phyloP scores from a whole-genome alignment of 2,113 vertebrate genomes.

The Syrmaticus mikado region DNA sequence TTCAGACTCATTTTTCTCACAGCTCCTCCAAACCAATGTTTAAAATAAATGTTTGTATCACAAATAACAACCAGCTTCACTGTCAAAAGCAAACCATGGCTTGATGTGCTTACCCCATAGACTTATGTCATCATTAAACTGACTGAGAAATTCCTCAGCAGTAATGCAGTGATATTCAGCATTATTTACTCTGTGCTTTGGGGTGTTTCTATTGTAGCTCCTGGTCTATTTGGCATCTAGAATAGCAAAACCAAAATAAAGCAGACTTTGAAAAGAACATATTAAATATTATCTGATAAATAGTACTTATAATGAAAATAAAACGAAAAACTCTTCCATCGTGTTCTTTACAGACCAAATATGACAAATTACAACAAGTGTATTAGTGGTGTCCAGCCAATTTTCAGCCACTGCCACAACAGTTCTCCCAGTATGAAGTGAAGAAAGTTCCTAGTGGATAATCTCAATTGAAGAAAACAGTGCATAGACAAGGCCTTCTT shows the following conservation, averaged over 20 bases:
- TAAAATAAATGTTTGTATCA: not conserved
- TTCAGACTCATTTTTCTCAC: not conserved
- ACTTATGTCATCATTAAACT: constrained; percentile 65
- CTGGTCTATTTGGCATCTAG: not conserved
- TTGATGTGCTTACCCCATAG: constrained; percentile 49
- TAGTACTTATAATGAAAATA: not conserved
- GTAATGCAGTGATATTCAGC: constrained; percentile 8
- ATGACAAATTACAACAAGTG: not conserved
- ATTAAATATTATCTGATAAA: not conserved
- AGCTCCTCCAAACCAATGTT: not conserved
- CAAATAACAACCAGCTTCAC: not conserved
- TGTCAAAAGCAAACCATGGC: not conserved
- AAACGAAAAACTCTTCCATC: not conserved
- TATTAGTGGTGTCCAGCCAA: not conserved
- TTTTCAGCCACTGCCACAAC: not conserved
- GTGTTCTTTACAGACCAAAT: not conserved
- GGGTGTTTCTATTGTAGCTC: not conserved
- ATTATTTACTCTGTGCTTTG: not conserved
- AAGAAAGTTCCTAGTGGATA: not conserved
- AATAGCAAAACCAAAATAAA: not conserved
- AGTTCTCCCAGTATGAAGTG: not conserved
- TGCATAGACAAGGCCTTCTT: not conserved
- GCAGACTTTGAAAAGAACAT: not conserved
- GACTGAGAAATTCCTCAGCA: constrained; percentile 73
- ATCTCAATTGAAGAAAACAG: not conserved